Percentiles rank a stretch among this genome's conserved stretches.
These are phyloP conservation scores for Oedothorax gibbosus DNA, from an alignment of 1,140 invertebrate species.

Conservation along the genomic window DNA sequence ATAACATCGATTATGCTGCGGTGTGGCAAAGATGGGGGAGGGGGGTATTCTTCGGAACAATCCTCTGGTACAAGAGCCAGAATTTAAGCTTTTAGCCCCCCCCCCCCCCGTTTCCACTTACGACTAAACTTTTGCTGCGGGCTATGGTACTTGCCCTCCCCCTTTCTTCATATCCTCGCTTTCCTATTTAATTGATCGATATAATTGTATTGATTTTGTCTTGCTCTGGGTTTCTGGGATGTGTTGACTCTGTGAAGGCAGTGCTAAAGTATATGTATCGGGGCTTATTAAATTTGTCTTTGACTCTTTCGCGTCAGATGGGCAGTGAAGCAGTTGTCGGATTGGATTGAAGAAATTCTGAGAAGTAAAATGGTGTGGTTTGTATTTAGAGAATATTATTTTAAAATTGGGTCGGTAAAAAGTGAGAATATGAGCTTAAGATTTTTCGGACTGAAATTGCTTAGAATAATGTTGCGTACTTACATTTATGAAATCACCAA, in stretches of 20 bases:
- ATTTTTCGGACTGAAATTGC: too few relatives aligned
- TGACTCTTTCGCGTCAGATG: too few relatives aligned
- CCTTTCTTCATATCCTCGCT: neutral
- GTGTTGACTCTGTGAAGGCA: slow-evolving; percentile 26
- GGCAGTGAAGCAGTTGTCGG: too few relatives aligned
- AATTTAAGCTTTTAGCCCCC: too few relatives aligned
- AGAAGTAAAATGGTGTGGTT: too few relatives aligned
- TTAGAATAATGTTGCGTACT: too few relatives aligned
- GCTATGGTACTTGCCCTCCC: neutral
- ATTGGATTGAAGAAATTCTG: too few relatives aligned
- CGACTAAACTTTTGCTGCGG: neutral
- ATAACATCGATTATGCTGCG: neutral
- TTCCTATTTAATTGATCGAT: slow-evolving; percentile 15
- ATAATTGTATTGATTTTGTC: slow-evolving; percentile 38
- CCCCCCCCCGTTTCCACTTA: neutral
- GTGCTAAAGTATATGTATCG: neutral
- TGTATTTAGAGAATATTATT: too few relatives aligned
- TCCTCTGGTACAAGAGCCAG: too few relatives aligned
- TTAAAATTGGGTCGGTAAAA: too few relatives aligned
- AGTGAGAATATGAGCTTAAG: too few relatives aligned
- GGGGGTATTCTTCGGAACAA: neutral
- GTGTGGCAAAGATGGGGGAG: neutral
- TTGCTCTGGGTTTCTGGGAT: neutral
- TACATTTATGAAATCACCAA: too few relatives aligned
- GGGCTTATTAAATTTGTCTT: slow-evolving; percentile 10